Base-by-base conservation (phyloP, 2,888 invertebrate species). In the Lasioglossum villosulum region DNA sequence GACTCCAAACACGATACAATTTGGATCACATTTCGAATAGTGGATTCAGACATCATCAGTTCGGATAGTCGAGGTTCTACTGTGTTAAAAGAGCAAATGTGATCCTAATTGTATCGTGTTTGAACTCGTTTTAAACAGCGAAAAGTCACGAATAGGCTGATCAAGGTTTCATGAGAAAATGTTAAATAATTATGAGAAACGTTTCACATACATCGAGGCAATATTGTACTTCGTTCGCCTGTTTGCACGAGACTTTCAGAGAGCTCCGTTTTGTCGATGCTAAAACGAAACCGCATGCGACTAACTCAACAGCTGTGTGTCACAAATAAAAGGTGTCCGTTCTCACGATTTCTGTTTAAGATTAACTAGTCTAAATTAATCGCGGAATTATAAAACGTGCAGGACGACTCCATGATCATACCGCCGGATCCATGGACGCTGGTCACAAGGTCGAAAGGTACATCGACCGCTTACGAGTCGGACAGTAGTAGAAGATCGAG, bases 391-490 rank as follows among this genome's bases (percentile, higher is more conserved):
- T 68, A 93, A 92, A 70, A 45, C 80, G 73, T 82, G 37, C 89
- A 95, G 94, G 93, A 93, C 79, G 93, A 94, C 39, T 63, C 89
- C 16, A 82, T 92, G 66, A 82, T 88, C 27, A 77, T 92, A 37
- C 88, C 92, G 16, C 86, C 92, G 19, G 93, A 94, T 83, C 93
- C 94, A 0, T 95, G 95, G 95, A 92, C 93, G 45, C 78, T 94
- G 81, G 84, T 92, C 4, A 81, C 93, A 48, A 90, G 94, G 72
- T 91, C 94, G 16, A 95, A 94, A 84, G 94, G 93, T 84, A 91
- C 93, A 27, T 90, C 93, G 59, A 94, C 92, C 68, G 89, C 94
- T n/a, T 94, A 93, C 89, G 93, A 93, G 73, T 93, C 93, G 39
- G 94, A 94, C 80, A 68, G 93, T 71, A 92, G 92, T 19, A 89